Evolutionary conservation across 2,113 vertebrate genomes (phyloP).

Genomic region (Salvator merianae): DNA sequence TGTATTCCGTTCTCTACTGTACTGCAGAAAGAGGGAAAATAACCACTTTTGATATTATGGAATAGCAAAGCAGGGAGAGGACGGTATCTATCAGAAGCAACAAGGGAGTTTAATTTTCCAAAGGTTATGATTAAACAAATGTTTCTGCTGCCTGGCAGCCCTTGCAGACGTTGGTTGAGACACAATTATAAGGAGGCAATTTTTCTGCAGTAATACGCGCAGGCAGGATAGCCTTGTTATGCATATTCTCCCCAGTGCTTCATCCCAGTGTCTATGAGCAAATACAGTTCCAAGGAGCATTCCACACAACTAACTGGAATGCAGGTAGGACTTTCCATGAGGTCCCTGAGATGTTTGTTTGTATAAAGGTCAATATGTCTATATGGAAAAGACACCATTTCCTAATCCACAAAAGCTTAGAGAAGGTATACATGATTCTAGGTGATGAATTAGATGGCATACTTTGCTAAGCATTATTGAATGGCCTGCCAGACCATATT

Average conservation of each 20-base stretch:
- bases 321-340: neutral
- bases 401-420: neutral
- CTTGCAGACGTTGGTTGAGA: constrained; percentile 59
- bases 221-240: constrained; percentile 20
- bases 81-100: constrained; percentile 57
- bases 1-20: constrained; percentile 45
- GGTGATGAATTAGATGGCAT: neutral
- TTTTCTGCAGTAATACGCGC: constrained; percentile 46
- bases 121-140: constrained; percentile 70
- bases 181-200: constrained; percentile 65
- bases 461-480: neutral
- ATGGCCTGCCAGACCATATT: neutral
- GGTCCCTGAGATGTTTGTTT: neutral
- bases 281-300: neutral
- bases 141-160: constrained; percentile 59
- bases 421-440: neutral
- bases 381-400: neutral
- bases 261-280: neutral
- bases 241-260: constrained; percentile 14
- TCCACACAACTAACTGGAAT: neutral
- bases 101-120: constrained; percentile 64
- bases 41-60: constrained; percentile 22
- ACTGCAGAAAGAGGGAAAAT: constrained; percentile 54
- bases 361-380: neutral
- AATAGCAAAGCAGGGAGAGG: constrained; percentile 27